Conservation (phyloP, 2,113 vertebrate genomes). For the Trogon melanurus region DNA sequence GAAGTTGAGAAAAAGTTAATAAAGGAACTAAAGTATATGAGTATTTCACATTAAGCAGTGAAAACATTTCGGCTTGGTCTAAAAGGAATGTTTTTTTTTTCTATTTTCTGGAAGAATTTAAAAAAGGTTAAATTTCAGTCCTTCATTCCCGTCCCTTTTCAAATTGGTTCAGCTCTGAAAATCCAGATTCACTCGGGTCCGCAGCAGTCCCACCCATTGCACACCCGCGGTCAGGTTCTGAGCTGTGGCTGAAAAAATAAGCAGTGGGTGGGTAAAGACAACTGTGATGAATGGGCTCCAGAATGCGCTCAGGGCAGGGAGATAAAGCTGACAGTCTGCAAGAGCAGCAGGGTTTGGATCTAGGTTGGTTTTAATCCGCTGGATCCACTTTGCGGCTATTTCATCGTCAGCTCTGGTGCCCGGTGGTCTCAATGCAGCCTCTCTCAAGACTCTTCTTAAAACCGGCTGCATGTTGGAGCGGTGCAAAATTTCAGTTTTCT, state of each 20-base stretch:
- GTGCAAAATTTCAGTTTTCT: background rate
- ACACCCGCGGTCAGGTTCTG: background rate
- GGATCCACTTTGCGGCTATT: background rate
- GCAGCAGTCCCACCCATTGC: fast-evolving
- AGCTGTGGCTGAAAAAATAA: background rate
- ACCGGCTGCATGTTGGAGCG: background rate
- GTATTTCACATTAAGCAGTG: background rate
- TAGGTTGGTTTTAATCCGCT: background rate
- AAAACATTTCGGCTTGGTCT: background rate
- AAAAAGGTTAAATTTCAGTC: background rate
- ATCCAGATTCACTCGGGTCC: too few relatives aligned
- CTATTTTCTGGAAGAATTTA: background rate
- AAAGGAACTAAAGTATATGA: background rate
- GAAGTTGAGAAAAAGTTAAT: background rate
- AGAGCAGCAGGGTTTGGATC: background rate
- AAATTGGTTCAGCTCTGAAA: background rate
- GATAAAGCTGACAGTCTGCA: too few relatives aligned
- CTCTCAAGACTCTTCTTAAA: background rate
- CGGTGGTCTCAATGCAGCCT: background rate
- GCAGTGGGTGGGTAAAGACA: fast-evolving
- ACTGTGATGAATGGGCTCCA: background rate
- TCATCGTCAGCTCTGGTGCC: background rate
- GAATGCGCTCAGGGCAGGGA: background rate
- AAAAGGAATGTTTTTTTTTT: background rate
- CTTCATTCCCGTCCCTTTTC: background rate